phyloP scores from a whole-genome alignment of 1,140 invertebrate genomes.

The Littorina saxatilis region DNA sequence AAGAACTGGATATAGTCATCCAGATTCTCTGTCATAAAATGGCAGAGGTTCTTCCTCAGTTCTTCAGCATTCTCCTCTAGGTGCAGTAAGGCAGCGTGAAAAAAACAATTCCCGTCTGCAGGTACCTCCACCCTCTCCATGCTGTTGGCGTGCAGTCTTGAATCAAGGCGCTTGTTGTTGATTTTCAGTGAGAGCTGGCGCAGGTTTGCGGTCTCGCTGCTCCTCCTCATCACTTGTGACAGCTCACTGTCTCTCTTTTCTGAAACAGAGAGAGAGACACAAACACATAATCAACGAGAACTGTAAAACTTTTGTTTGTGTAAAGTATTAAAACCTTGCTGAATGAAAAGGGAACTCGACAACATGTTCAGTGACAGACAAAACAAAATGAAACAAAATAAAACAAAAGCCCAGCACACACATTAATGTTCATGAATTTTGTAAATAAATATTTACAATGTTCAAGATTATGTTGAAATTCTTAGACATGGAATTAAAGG shows the following conservation, averaged over 20 bases:
- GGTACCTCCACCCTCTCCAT: background rate
- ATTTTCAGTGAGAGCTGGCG: background rate
- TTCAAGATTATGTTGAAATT: too few species aligned
- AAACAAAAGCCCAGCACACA: too few species aligned
- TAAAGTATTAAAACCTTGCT: too few species aligned
- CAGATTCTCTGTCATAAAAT: background rate
- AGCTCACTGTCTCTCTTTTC: background rate
- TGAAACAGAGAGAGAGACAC: too few species aligned
- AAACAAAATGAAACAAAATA: too few species aligned
- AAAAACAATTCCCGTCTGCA: background rate
- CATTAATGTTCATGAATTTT: too few species aligned
- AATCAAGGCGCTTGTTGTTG: background rate
- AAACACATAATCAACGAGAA: too few species aligned
- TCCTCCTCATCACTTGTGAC: background rate
- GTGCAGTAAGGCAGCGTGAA: background rate
- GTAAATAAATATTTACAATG: too few species aligned
- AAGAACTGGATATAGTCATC: background rate
- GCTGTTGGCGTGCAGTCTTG: background rate
- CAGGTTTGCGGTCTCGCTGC: background rate
- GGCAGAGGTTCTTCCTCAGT: background rate
- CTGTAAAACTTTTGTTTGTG: too few species aligned
- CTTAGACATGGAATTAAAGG: too few species aligned
- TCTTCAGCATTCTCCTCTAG: background rate
- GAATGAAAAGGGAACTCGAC: too few species aligned
- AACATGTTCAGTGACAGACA: too few species aligned